Percentiles rank a stretch among this genome's conserved stretches.
These are phyloP conservation scores for Nymphicus hollandicus DNA, from an alignment of 2,113 vertebrate species.

Conservation along the genomic window DNA sequence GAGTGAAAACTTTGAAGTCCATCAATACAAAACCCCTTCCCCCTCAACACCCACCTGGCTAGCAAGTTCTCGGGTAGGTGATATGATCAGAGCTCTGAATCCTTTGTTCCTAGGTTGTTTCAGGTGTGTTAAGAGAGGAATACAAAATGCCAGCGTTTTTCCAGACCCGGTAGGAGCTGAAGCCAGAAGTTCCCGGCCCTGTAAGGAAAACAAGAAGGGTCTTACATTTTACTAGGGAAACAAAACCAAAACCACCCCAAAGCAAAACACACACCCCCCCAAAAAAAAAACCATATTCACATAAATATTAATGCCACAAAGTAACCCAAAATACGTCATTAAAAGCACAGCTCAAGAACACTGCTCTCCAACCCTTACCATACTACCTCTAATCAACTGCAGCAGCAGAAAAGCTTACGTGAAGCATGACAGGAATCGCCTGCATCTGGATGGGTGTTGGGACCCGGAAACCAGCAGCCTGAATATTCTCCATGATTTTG, in stretches of 20 bases:
- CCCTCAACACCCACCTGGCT: conserved; percentile 79
- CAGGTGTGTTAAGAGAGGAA: conserved; percentile 87
- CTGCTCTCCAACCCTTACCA: accelerated
- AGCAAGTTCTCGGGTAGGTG: conserved; percentile 93
- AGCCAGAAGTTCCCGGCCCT: conserved; percentile 92
- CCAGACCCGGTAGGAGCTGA: conserved; percentile 96
- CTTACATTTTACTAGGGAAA: not conserved
- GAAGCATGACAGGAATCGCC: conserved; percentile 92
- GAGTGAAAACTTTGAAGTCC: not conserved
- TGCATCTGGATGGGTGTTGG: conserved; percentile 97
- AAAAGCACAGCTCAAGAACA: not conserved
- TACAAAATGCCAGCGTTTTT: conserved; percentile 93
- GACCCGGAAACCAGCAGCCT: conserved; percentile 78
- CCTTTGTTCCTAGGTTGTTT: conserved; percentile 89
- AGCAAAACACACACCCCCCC: too few relatives aligned
- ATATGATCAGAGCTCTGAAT: conserved; percentile 90
- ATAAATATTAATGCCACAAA: not conserved
- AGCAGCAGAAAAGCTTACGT: conserved; percentile 72
- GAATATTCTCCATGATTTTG: conserved; percentile 84
- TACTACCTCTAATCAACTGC: accelerated
- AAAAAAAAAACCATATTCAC: too few relatives aligned
- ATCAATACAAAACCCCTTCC: not conserved
- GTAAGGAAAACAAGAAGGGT: not conserved
- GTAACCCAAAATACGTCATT: not conserved
- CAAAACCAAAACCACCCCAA: not conserved